A percentile compares a stretch with the other conserved stretches of the same genome.
These are phyloP conservation scores for Oenanthe melanoleuca DNA, from an alignment of 2,113 vertebrate species.

Conservation along the genomic window DNA sequence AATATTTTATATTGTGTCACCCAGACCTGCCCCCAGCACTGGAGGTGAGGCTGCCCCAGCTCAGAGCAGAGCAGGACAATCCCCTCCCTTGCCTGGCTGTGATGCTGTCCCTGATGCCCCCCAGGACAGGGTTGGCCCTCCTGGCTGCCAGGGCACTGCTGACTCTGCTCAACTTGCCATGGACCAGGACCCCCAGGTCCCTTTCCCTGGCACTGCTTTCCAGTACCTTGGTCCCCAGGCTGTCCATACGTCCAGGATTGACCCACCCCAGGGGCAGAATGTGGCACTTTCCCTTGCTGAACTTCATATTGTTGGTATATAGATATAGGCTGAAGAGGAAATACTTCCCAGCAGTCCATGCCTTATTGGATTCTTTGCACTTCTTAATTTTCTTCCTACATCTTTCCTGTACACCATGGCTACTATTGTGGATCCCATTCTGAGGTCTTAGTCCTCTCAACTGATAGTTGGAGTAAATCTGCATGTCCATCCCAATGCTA, in stretches of 20 bases:
- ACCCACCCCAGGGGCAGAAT: not conserved
- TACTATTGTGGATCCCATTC: not conserved
- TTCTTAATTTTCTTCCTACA: not conserved
- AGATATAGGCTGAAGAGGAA: not conserved
- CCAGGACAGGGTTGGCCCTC: fast-evolving
- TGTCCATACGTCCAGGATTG: fast-evolving
- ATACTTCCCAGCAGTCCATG: not conserved
- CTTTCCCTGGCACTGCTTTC: fast-evolving
- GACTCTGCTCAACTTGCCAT: fast-evolving
- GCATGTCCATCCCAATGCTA: not conserved
- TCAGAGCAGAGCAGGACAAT: not conserved
- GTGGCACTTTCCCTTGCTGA: not conserved
- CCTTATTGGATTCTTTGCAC: not conserved
- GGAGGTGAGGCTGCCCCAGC: fast-evolving
- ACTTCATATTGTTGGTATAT: not conserved
- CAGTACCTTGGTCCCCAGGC: fast-evolving
- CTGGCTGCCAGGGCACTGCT: not conserved
- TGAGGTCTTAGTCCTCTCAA: not conserved
- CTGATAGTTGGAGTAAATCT: not conserved
- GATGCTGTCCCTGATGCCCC: not conserved
- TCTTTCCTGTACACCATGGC: not conserved
- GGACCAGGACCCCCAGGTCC: fast-evolving
- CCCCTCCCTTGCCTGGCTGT: fast-evolving
- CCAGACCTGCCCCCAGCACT: not conserved
- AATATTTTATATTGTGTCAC: not conserved